A percentile compares a stretch with the other conserved stretches of the same genome.
Evolutionary conservation across 2,113 vertebrate species (phyloP).

Genomic region (Rhynchomys soricoides): DNA sequence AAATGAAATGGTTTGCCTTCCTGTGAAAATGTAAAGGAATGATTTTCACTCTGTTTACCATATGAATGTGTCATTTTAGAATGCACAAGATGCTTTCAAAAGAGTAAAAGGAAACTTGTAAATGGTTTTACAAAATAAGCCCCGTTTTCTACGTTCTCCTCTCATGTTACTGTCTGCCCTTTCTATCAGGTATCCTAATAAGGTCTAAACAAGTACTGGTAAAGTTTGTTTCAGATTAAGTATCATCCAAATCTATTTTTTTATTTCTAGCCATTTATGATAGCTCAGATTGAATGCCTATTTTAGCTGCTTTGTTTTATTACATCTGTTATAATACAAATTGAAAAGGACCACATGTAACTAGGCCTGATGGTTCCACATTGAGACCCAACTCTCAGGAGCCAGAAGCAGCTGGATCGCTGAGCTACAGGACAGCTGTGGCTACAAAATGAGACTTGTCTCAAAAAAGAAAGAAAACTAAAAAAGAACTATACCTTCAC

Average conservation of each 20-base stretch:
- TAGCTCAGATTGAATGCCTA: not conserved
- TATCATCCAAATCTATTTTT: not conserved
- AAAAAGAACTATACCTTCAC: not conserved
- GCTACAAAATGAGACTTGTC: not conserved
- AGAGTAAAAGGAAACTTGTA: not conserved
- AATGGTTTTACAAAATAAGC: not conserved
- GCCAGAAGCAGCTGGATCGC: not conserved
- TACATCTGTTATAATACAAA: constrained; percentile 10
- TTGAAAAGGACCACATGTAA: not conserved
- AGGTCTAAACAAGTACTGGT: not conserved
- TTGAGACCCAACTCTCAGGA: not conserved
- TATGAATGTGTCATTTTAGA: not conserved
- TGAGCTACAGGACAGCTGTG: not conserved
- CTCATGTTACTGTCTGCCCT: not conserved
- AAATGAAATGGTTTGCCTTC: not conserved
- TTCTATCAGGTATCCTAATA: not conserved
- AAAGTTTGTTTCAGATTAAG: constrained; percentile 10
- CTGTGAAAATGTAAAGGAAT: not conserved
- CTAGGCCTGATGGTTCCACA: no score
- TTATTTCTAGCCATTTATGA: not conserved
- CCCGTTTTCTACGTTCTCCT: not conserved
- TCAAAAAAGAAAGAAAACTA: not conserved
- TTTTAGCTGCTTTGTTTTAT: constrained; percentile 8
- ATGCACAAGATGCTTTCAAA: not conserved
- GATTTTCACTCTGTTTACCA: not conserved